Conservation (phyloP, 1,140 invertebrate genomes). For the Drosophila persimilis region DNA sequence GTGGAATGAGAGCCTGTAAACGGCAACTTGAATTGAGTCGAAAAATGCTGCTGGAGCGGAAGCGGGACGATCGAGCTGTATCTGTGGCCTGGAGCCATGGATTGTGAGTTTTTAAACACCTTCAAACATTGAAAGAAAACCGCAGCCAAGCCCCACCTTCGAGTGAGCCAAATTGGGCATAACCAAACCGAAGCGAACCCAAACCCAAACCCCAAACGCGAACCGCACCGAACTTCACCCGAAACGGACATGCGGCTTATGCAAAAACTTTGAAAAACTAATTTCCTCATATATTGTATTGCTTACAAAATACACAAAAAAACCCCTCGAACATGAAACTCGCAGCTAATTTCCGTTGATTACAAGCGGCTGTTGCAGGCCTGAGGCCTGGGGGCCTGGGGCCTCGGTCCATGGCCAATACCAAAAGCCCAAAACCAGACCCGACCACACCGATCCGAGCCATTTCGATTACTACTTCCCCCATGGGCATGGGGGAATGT, state of each 20-base stretch:
- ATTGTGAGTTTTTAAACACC: too few relatives aligned
- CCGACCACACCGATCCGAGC: slow-evolving; percentile 2
- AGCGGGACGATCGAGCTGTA: not conserved
- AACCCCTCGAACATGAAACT: slow-evolving; percentile 44
- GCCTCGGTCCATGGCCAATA: not conserved
- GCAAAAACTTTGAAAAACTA: slow-evolving; percentile 50
- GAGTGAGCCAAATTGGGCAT: not conserved
- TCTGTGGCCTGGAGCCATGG: not conserved
- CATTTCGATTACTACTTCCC: slow-evolving; percentile 73
- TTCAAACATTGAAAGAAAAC: too few relatives aligned
- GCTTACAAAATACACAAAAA: slow-evolving; percentile 27
- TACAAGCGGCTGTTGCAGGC: slow-evolving; percentile 1
- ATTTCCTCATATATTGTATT: slow-evolving; percentile 59
- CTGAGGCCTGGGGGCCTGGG: too few relatives aligned
- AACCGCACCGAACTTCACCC: not conserved
- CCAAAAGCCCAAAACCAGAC: slow-evolving; percentile 13
- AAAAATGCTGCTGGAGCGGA: not conserved
- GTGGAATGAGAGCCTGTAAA: slow-evolving; percentile 9
- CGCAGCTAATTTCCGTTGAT: slow-evolving; percentile 63
- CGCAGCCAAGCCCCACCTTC: not conserved
- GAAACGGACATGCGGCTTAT: slow-evolving; percentile 35
- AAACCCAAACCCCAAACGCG: not conserved
- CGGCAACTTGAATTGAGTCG: slow-evolving; percentile 2
- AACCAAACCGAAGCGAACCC: too few relatives aligned
- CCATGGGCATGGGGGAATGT: slow-evolving; percentile 27